Conservation (phyloP, 2,797 vertebrate species). For the Bovichtus variegatus region DNA sequence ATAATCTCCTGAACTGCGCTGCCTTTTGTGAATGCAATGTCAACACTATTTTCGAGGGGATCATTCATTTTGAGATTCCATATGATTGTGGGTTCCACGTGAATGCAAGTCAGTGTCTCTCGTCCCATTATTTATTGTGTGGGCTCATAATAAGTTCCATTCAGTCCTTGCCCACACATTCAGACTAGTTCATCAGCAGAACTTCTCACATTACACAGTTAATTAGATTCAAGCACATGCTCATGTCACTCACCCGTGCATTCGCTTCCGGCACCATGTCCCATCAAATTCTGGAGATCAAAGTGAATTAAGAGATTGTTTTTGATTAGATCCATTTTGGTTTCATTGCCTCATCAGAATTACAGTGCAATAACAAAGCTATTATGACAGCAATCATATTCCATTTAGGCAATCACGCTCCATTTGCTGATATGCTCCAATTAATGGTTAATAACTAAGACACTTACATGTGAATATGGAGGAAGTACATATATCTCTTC, state of each 20-base stretch:
- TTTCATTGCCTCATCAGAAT: slow-evolving; percentile 73
- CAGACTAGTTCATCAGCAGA: slow-evolving; percentile 62
- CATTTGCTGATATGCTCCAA: slow-evolving; percentile 62
- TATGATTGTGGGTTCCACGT: slow-evolving; percentile 1
- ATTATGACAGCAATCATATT: slow-evolving; percentile 69
- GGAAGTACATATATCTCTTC: background rate
- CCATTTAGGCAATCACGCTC: slow-evolving; percentile 65
- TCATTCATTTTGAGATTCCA: slow-evolving; percentile 24
- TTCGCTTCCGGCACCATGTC: slow-evolving; percentile 67
- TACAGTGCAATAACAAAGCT: slow-evolving; percentile 69
- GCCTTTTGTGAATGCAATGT: background rate
- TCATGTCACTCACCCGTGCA: slow-evolving; percentile 59
- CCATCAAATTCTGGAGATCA: slow-evolving; percentile 73
- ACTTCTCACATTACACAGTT: slow-evolving; percentile 74
- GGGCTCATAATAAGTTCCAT: slow-evolving; percentile 47
- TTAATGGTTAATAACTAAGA: slow-evolving; percentile 61
- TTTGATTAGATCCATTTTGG: slow-evolving; percentile 77
- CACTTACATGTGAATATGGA: slow-evolving; percentile 19
- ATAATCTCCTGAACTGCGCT: slow-evolving; percentile 1
- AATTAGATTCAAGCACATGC: slow-evolving; percentile 73
- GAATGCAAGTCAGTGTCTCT: slow-evolving; percentile 1
- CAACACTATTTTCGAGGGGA: slow-evolving; percentile 17
- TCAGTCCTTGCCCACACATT: slow-evolving; percentile 52
- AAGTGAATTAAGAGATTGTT: slow-evolving; percentile 76
- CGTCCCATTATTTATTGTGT: slow-evolving; percentile 41